phyloP scores from a whole-genome alignment of 2,888 invertebrate genomes.

The Schizaphis graminum region DNA sequence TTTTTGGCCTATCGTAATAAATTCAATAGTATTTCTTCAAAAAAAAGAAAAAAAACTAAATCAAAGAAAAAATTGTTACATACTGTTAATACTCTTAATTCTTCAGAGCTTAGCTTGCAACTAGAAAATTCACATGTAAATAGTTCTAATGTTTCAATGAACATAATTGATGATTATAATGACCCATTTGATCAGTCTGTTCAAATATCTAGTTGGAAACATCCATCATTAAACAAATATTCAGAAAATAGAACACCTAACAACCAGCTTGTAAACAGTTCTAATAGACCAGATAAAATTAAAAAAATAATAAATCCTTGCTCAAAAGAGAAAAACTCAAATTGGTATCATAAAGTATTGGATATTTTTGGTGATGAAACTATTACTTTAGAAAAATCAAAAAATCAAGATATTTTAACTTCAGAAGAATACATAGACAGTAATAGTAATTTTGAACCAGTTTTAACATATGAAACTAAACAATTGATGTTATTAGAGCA shows the following conservation, averaged over 20 bases:
- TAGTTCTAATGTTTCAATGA: not conserved
- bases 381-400: not conserved
- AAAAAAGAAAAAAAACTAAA: constrained; percentile 38
- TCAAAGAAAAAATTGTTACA: not conserved
- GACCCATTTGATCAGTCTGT: constrained; percentile 32
- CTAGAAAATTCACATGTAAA: not conserved
- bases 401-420: not conserved
- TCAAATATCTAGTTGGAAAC: constrained; percentile 29
- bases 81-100: not conserved
- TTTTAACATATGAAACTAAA: not conserved
- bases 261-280: not conserved
- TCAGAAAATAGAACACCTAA: not conserved
- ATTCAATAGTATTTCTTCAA: not conserved
- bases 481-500: not conserved
- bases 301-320: not conserved
- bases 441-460: not conserved
- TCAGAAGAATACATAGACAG: not conserved
- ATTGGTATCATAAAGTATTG: constrained; percentile 29
- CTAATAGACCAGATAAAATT: not conserved
- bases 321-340: not conserved
- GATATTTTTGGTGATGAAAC: not conserved
- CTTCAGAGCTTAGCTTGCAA: not conserved
- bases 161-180: not conserved
- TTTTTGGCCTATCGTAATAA: not conserved
- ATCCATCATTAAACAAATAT: not conserved